Percentiles rank a stretch among this genome's conserved stretches.
Evolutionary conservation across 2,888 invertebrate genomes (phyloP).

Genomic region (Trissolcus japonicus): DNA sequence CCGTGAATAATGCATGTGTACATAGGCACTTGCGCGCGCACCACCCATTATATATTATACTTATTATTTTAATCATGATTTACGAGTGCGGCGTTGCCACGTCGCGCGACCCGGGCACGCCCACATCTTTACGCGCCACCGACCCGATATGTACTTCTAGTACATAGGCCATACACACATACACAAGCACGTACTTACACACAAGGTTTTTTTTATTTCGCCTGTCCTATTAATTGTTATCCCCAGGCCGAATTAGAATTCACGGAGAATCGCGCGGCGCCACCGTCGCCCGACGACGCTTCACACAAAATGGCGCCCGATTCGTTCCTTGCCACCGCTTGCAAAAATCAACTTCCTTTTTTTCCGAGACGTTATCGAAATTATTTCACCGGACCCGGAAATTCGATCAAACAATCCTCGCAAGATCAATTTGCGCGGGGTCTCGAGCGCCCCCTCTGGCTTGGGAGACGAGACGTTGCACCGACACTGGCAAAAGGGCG

Average conservation of each 20-base stretch:
- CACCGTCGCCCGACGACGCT: conserved; percentile 29
- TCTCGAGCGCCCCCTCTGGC: too few relatives aligned
- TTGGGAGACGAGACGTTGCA: too few relatives aligned
- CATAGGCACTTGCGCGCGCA: conserved; percentile 50
- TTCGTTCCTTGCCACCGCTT: not conserved
- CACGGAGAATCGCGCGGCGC: conserved; percentile 17
- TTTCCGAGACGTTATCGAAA: too few relatives aligned
- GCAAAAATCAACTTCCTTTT: not conserved
- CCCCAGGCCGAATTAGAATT: conserved; percentile 5
- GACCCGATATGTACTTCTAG: conserved; percentile 19
- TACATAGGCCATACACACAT: conserved; percentile 12
- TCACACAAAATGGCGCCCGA: conserved; percentile 34
- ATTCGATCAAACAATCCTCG: too few relatives aligned
- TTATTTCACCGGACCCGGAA: too few relatives aligned
- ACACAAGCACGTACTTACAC: conserved; percentile 3
- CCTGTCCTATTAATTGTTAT: conserved; percentile 3
- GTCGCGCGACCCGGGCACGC: conserved; percentile 66
- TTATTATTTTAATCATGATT: conserved; percentile 76
- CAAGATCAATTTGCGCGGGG: too few relatives aligned
- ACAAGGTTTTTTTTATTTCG: not conserved
- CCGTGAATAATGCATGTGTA: conserved; percentile 51
- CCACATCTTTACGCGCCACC: conserved; percentile 63
- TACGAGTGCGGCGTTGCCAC: conserved; percentile 73
- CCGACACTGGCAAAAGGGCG: not conserved
- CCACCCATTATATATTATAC: conserved; percentile 69